Base-by-base conservation (phyloP, 2,888 invertebrate genomes). In the Melinopterus prodromus region DNA sequence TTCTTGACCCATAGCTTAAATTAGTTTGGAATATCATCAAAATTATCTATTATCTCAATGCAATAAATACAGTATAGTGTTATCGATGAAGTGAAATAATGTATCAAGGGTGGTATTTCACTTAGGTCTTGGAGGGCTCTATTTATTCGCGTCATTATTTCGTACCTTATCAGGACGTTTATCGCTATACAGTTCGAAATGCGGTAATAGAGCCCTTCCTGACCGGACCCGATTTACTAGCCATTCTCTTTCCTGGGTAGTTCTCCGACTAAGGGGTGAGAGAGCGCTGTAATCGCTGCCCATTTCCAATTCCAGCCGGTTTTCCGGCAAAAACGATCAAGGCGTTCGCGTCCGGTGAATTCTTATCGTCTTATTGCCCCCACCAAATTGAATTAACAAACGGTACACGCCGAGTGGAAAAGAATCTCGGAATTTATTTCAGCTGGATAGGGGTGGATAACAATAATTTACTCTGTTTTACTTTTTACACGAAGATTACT, bases 281-380 rank as follows among this genome's bases (percentile, higher is more conserved):
- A 16, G 78, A 74, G 84, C 82, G 80, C 83, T 84, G 86, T 87
- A 88, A 88, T 88, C 87, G 86, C 85, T 84, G 74, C 84, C 86
- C 85, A 88, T 88, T 88, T 87, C 87, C 88, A 87, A 88, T 88
- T 88, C 88, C 85, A 86, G 85, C 86, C 87, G 86, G 87, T 88
- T 87, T 84, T 86, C 87, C 87, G 87, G 86, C 86, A 86, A 86
- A 87, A 87, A 86, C 86, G 87, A 87, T 26, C 71, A 71, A 71
- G 16, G 15, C 87, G 87, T 83, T 86, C 86, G 82, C 85, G 84
- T 86, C 86, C 86, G 86, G 85, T 83, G 82, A 80, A 78, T 78
- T 79, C 80, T 80, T 80, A 80, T 80, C 80, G 79, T 70, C 71
- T n/a, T 71, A 26, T 15, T 71, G 71, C 16, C 71, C 71, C 71